Base-by-base conservation (phyloP, 2,113 vertebrate genomes). In the Bubo scandiacus region DNA sequence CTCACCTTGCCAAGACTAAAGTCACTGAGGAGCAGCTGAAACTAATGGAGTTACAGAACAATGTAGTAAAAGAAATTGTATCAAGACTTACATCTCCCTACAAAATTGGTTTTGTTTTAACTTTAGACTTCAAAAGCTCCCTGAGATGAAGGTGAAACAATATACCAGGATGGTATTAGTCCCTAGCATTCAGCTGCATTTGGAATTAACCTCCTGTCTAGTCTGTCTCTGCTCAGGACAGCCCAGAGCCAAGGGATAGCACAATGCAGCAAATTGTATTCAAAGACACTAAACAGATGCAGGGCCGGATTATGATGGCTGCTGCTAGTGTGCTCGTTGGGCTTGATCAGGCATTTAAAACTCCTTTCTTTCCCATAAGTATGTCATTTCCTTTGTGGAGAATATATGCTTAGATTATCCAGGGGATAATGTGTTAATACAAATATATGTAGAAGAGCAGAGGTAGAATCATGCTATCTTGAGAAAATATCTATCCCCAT, bases 241-340 rank as follows among this genome's bases (percentile, higher is more conserved):
- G 57, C 40, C 32, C 36, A 84, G 36, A 72, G 26, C 25, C 10
- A 22, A 73, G 40, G 19, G 20, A 19, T 13, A 55, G 38, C 18
- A 59, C 42, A 67, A 6, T 12, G n/a, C 19, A 83, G n/a, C 21
- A 70, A 79, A 14, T 0, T 25, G 36, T 59, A n/a, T 49, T 88
- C 20, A 7, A 68, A 77, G 80, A 27, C 27, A 30, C 7, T 49
- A 15, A 51, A n/a, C 7, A 59, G 61, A 55, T 17, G 42, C 2
- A 43, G 34, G 43, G 12, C 3, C 0, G 0, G n/a, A 63, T 34
- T 75, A 52, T 1, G 2, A 54, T 11, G 36, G 18, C 40, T 62
- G 21, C 12, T 43, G 23, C 8, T 45, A 71, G 18, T 29, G 25
- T 73, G 27, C 12, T 77, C 25, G 54, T 88, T 47, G 34, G 27